Conservation (phyloP, 2,888 invertebrate species). For the Agelastica alni region DNA sequence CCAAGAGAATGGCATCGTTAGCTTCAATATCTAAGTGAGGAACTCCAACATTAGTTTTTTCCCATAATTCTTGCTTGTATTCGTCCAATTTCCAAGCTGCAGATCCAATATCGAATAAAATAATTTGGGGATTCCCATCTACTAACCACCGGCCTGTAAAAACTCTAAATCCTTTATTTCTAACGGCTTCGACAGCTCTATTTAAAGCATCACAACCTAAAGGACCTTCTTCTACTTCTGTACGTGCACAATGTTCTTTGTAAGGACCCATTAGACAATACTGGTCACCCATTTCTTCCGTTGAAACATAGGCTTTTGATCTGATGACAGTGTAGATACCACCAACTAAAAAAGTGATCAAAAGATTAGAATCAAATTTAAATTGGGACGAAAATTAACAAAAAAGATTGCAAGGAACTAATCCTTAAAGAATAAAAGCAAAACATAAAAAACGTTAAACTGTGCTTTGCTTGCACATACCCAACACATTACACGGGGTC, state of each 20-base stretch:
- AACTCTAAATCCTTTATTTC: conserved; percentile 76
- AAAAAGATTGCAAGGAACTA: too few relatives aligned
- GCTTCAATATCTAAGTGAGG: conserved; percentile 94
- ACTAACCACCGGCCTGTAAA: conserved; percentile 98
- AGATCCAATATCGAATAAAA: conserved; percentile 96
- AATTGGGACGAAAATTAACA: too few relatives aligned
- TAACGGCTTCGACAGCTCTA: conserved; percentile 75
- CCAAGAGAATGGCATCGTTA: conserved; percentile 95
- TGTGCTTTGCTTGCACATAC: too few relatives aligned
- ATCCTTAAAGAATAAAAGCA: too few relatives aligned
- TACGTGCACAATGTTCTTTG: conserved; percentile 89
- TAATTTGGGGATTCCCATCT: conserved; percentile 98
- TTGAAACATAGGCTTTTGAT: conserved; percentile 95
- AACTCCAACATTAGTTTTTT: conserved; percentile 83
- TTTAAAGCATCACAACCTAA: conserved; percentile 75
- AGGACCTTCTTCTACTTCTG: conserved; percentile 94
- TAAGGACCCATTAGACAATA: conserved; percentile 95
- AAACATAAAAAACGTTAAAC: too few relatives aligned
- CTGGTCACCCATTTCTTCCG: conserved; percentile 97
- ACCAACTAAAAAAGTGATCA: conserved; percentile 77
- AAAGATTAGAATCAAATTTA: too few relatives aligned
- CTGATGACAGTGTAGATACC: conserved; percentile 99
- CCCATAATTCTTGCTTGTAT: conserved; percentile 94
- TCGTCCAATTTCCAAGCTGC: conserved; percentile 95
- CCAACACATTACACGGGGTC: too few relatives aligned